Conservation (phyloP, 2,888 invertebrate species). For the Thelaira solivaga region DNA sequence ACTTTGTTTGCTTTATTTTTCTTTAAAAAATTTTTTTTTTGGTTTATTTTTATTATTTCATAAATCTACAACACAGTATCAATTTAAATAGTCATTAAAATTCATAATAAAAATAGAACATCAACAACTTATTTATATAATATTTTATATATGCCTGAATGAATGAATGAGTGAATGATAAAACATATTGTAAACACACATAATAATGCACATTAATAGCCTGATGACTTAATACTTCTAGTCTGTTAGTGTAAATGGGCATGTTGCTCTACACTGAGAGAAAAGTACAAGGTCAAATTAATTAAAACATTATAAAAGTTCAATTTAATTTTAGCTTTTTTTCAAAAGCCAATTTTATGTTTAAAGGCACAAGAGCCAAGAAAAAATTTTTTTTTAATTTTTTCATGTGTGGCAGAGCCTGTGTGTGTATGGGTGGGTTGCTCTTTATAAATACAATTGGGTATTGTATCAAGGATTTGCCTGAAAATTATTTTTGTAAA, state of each 20-base stretch:
- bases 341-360: background rate
- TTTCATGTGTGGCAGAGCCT: too few relatives aligned
- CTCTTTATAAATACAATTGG: background rate
- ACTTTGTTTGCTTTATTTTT: background rate
- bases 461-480: slow-evolving; percentile 12
- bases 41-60: background rate
- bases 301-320: background rate
- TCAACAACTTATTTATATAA: slow-evolving; percentile 18
- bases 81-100: slow-evolving; percentile 41
- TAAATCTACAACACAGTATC: slow-evolving; percentile 29
- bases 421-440: background rate
- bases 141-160: slow-evolving; percentile 7
- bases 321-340: background rate
- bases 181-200: slow-evolving; percentile 43
- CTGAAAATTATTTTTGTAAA: slow-evolving; percentile 11
- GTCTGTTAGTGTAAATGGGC: background rate
- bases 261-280: background rate
- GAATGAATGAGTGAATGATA: slow-evolving; percentile 5
- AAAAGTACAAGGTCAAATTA: background rate
- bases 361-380: background rate
- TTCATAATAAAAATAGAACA: slow-evolving; percentile 34
- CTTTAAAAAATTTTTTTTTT: too few relatives aligned
- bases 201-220: slow-evolving; percentile 34
- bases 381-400: background rate
- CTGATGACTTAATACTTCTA: background rate